Conservation (phyloP, 2,797 vertebrate species). For the Ceyx erithaca region DNA sequence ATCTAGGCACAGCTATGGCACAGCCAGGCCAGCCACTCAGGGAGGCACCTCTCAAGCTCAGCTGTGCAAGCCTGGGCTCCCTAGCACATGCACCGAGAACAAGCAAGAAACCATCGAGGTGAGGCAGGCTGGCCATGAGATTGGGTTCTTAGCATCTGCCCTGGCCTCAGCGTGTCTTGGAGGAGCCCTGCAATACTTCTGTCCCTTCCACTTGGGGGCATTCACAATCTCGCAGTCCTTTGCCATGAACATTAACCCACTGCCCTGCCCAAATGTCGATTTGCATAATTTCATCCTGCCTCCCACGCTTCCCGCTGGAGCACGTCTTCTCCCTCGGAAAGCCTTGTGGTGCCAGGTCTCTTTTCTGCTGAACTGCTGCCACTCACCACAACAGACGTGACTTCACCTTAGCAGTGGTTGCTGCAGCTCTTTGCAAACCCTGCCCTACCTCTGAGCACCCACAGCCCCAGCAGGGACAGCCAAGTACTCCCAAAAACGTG, state of each 20-base stretch:
- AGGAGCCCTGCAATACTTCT: not conserved
- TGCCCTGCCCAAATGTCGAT: not conserved
- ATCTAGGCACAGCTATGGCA: not conserved
- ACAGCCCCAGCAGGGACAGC: not conserved
- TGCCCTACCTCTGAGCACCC: not conserved
- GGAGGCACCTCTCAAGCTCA: not conserved
- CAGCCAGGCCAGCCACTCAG: fast-evolving
- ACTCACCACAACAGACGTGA: not conserved
- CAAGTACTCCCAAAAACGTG: not conserved
- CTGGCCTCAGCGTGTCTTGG: fast-evolving
- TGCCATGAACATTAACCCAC: constrained; percentile 21
- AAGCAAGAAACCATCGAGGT: fast-evolving
- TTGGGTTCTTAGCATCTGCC: not conserved
- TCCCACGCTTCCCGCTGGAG: not conserved
- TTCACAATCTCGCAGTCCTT: not conserved
- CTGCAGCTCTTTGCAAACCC: not conserved
- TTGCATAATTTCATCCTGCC: constrained; percentile 2
- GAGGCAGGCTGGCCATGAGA: fast-evolving
- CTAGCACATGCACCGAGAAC: fast-evolving
- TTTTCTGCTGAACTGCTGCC: not conserved
- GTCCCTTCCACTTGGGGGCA: not conserved
- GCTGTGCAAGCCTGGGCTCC: no score
- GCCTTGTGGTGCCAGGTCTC: not conserved
- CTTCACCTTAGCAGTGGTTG: not conserved
- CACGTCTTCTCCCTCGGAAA: not conserved